phyloP scores from a whole-genome alignment of 35 echinoderm and acorn worm genomes.

The Lytechinus variegatus region DNA sequence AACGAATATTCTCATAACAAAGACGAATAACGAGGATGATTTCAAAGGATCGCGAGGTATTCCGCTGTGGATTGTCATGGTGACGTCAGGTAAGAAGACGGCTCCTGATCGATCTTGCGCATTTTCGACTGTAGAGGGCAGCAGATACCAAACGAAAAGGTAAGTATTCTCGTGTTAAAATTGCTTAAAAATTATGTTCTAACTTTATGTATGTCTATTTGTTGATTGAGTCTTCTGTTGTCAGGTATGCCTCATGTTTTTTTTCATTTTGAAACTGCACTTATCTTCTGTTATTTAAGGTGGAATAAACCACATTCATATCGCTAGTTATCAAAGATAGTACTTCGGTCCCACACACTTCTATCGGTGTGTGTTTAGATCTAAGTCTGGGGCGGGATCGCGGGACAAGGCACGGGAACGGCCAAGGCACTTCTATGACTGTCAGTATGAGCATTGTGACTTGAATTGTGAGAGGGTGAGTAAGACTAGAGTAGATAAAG shows the following conservation, averaged over 20 bases:
- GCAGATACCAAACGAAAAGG: background rate
- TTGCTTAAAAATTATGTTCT: background rate
- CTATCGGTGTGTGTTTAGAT: background rate
- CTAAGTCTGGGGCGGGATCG: background rate
- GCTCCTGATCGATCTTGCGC: background rate
- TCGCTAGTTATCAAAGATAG: background rate
- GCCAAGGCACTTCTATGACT: too few species aligned
- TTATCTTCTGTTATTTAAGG: background rate
- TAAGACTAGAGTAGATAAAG: too few species aligned
- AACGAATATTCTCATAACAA: too few species aligned
- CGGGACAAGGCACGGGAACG: too few species aligned
- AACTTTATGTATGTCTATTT: background rate
- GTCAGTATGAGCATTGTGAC: too few species aligned
- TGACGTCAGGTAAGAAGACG: background rate
- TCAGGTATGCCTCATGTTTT: background rate
- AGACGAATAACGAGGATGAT: too few species aligned
- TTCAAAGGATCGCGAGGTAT: background rate
- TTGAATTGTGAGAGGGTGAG: too few species aligned
- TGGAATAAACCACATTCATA: background rate
- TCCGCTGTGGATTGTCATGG: slow-evolving; percentile 41
- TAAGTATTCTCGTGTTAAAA: background rate
- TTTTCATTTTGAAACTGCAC: background rate
- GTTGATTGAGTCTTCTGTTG: background rate
- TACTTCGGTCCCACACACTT: background rate
- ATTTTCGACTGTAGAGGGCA: background rate